Percentiles rank a stretch among this genome's conserved stretches.
These are phyloP conservation scores for Monarcha castaneiventris DNA, from an alignment of 2,113 vertebrate species.

Conservation along the genomic window DNA sequence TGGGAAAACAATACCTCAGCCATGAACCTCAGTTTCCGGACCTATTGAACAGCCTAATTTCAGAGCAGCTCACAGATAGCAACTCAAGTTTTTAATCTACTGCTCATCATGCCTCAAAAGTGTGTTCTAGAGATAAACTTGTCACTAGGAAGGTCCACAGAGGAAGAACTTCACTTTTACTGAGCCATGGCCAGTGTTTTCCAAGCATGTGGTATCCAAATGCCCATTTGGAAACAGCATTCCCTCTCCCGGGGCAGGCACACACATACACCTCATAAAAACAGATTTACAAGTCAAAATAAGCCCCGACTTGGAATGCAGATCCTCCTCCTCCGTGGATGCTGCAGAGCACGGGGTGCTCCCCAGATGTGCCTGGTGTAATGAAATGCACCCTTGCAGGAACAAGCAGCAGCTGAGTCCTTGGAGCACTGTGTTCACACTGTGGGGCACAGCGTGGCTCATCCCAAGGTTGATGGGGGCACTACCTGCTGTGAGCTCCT, in stretches of 20 bases:
- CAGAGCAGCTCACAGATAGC: neutral
- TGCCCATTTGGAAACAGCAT: neutral
- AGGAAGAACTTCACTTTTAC: neutral
- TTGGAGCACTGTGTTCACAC: neutral
- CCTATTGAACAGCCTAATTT: neutral
- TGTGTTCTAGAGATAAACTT: neutral
- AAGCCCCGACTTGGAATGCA: neutral
- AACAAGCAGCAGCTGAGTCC: neutral
- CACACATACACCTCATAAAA: constrained; percentile 58
- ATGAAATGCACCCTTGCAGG: neutral
- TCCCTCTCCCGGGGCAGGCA: neutral
- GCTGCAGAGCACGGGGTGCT: neutral
- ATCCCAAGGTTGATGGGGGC: neutral
- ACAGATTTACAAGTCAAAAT: constrained; percentile 49
- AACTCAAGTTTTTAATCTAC: neutral
- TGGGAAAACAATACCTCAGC: neutral
- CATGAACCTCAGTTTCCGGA: neutral
- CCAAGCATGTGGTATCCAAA: constrained; percentile 57
- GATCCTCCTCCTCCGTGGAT: neutral
- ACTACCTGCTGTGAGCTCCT: neutral
- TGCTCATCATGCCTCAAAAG: neutral
- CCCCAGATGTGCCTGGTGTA: constrained; percentile 10
- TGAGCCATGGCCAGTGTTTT: neutral
- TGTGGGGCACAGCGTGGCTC: neutral
- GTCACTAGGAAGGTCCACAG: neutral